Base-by-base conservation (phyloP, 2,797 vertebrate genomes). In the Manis pentadactyla region DNA sequence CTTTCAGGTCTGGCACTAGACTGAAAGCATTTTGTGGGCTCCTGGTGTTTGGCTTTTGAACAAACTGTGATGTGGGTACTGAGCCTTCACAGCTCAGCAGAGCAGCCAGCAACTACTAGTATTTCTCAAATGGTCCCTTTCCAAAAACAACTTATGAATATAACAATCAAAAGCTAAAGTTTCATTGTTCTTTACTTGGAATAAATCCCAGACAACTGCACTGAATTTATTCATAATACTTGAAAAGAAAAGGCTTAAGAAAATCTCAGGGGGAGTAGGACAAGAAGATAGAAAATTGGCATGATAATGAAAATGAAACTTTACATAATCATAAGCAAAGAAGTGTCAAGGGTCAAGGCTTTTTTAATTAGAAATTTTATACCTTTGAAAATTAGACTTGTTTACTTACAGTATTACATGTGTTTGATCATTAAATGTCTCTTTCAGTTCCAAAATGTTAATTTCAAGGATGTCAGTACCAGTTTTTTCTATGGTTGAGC, bases 181-280 rank as follows among this genome's bases (percentile, higher is more conserved):
- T 97, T 96, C 97, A 97, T 97, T 97, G 97, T 97, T 98, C 94
- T 95, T 88, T 46, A 37, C 59, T 95, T 97, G 97, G 97, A 97
- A 83, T 93, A 31, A 53, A 59, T 96, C 97, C 97, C 97, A 93
- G 97, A 96, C 88, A 95, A 96, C 91, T 95, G 95, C 93, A 19
- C 10, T 95, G 93, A 91, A 91, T 97, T 94, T 98, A 97, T 97
- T 97, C 83, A 46, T 71, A 93, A 71, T 86, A 96, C 93, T 92
- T 95, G 66, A 97, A 96, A 95, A 97, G 91, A 94, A 89, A 94
- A 73, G 23, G 39, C 82, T 95, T 83, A 86, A 75, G 93, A 93
- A 94, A 88, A 73, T 79, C 97, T 94, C 93, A 81, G 85, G 69
- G 90, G 93, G 97, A 95, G 42, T 87, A 93, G 81, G 87, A 95